phyloP scores from a whole-genome alignment of 37 sponge, comb jelly and placozoan genomes.

The Oopsacas minuta region DNA sequence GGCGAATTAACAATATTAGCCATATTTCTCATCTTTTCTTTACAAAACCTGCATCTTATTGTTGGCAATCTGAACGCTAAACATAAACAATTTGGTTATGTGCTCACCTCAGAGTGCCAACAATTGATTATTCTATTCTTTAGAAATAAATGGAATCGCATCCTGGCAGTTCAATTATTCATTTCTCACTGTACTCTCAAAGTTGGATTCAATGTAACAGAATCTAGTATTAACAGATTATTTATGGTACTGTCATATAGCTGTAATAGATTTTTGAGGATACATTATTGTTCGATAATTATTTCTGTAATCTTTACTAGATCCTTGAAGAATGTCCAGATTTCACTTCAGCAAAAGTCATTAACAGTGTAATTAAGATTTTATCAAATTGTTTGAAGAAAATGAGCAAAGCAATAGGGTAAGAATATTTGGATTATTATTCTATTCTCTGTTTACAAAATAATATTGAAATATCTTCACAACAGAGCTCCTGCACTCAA shows the following conservation, averaged over 20 bases:
- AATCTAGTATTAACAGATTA: not conserved
- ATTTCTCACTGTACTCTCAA: not conserved
- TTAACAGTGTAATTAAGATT: not conserved
- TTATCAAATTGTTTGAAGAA: not conserved
- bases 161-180: not conserved
- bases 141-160: slow-evolving; percentile 11
- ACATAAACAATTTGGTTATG: no score
- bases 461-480: no score
- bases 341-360: not conserved
- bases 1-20: no score
- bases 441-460: no score
- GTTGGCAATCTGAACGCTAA: no score
- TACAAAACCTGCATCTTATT: no score
- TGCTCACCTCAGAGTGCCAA: no score
- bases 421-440: not conserved
- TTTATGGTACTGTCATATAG: not conserved
- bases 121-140: no score
- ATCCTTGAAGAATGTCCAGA: not conserved
- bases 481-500: not conserved
- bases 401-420: not conserved
- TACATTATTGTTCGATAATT: no score
- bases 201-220: slow-evolving; percentile 7
- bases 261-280: no score
- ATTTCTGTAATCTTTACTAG: not conserved
- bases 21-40: no score